phyloP scores from a whole-genome alignment of 2,888 invertebrate species.

The Polydrusus pterygomalis region DNA sequence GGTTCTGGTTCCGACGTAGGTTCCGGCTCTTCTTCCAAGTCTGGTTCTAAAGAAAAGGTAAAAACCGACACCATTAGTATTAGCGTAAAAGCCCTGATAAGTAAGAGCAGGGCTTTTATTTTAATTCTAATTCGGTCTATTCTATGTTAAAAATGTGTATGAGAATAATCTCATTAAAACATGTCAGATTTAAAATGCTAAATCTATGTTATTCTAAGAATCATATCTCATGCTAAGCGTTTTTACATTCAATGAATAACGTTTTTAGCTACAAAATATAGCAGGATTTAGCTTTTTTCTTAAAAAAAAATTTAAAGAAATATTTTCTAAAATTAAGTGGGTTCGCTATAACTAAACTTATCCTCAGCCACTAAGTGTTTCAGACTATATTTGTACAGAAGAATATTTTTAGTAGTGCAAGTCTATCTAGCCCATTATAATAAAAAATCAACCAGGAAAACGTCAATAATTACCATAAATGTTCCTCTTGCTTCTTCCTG shows the following conservation, averaged over 20 bases:
- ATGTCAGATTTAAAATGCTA: background rate
- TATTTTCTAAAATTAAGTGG: background rate
- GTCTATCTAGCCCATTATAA: background rate
- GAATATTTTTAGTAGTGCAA: slow-evolving; percentile 4
- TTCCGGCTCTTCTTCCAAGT: slow-evolving; percentile 65
- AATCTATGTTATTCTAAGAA: slow-evolving; percentile 13
- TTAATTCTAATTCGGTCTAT: background rate
- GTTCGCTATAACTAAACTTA: background rate
- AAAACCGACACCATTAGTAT: slow-evolving; percentile 66
- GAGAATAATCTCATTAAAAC: background rate
- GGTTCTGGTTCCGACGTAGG: slow-evolving; percentile 68
- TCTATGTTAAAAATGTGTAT: slow-evolving; percentile 1
- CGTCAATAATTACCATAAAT: slow-evolving; percentile 49
- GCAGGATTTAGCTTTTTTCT: no score
- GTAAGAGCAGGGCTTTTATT: slow-evolving; percentile 21
- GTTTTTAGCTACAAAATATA: no score
- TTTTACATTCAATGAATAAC: background rate
- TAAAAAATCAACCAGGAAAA: background rate
- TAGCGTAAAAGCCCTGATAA: slow-evolving; percentile 32
- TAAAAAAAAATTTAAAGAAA: background rate
- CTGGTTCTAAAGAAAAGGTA: slow-evolving; percentile 62
- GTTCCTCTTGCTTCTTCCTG: slow-evolving; percentile 64
- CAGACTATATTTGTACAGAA: background rate
- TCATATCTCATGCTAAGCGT: background rate
- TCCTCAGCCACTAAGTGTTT: slow-evolving; percentile 2